Base-by-base conservation (phyloP, 2,888 invertebrate species). In the Neria commutata region DNA sequence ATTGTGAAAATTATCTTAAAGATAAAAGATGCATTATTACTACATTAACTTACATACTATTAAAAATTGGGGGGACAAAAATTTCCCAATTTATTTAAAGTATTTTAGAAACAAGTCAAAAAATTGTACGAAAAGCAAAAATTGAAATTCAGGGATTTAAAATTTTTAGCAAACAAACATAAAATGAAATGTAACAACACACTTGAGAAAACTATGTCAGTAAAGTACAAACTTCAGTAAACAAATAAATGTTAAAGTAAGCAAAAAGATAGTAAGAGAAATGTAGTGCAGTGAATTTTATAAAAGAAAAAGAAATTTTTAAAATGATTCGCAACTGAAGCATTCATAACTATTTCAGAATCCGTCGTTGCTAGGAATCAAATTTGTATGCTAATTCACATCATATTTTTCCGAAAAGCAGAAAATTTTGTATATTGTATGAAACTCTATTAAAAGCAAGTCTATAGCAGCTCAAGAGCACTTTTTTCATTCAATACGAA, bases 61-160 rank as follows among this genome's bases (percentile, higher is more conserved):
- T n/a, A n/a, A n/a, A n/a, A n/a, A n/a, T n/a, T n/a, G n/a, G n/a
- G n/a, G n/a, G n/a, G n/a, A n/a, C n/a, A n/a, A n/a, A n/a, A n/a
- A n/a, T n/a, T n/a, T n/a, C n/a, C n/a, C n/a, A n/a, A n/a, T 42
- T 42, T 19, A 42, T 42, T 42, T 19, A 17, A 42, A 19, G 29
- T 42, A n/a, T n/a, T n/a, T n/a, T n/a, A n/a, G n/a, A 42, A 19
- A 14, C 6, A 42, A 42, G 42, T n/a, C n/a, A n/a, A n/a, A 42
- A 42, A 42, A 42, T 42, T 42, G 42, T 68, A 72, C 69, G 67
- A 73, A 70, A 73, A 75, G 73, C 78, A 76, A 78, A 76, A 77
- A n/a, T n/a, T 75, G 75, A 54, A 53, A 73, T 77, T 77, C 77
- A 77, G 77, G 77, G 77, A 77, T 76, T 75, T 68, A 70, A 72